Evolutionary conservation across 2,797 vertebrate species (phyloP), one percentile per base, ranked within the genome.

Genomic region (Anisognathus igniventris): DNA sequence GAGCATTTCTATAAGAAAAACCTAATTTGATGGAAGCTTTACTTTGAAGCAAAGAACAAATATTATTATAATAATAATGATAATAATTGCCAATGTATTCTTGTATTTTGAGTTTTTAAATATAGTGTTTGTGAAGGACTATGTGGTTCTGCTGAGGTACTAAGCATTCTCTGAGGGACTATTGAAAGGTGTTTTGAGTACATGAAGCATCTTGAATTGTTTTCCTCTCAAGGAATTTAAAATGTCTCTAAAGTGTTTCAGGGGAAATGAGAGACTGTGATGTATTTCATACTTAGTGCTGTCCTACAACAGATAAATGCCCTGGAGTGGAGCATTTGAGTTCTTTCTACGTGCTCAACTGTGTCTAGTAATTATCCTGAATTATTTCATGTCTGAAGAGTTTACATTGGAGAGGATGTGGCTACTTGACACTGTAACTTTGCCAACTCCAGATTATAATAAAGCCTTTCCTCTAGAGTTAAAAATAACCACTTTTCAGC

Each of bases 291-390:
- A 64, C 72, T 91, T 78, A 3, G 4, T 81, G 71, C 44, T 78
- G 73, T 72, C 87, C 76, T 81, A 68, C 33, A 92, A 58, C 44
- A 90, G 68, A 95, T 65, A 89, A 90, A 86, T 73, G 35, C 64
- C 87, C 62, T 30, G 33, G 27, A 44, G 58, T 62, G 71, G n/a
- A 92, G 37, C 68, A 83, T 66, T 93, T 92, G 39, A 74, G 33
- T 76, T 76, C 75, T 86, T 92, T 70, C 66, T 90, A 53, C 33
- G 31, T 53, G 70, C 70, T 88, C 56, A 80, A 67, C 70, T 94
- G 68, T 86, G 76, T 91, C 87, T 81, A 92, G 71, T 92, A 90
- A 91, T 88, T 86, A 66, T 60, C 48, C 73, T 70, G 56, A 73
- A 83, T 90, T 42, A 64, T 53, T 91, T 94, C 37, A 57, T 27